phyloP scores from a whole-genome alignment of 2,888 invertebrate species.

The Pachycephus smyrnensis region DNA sequence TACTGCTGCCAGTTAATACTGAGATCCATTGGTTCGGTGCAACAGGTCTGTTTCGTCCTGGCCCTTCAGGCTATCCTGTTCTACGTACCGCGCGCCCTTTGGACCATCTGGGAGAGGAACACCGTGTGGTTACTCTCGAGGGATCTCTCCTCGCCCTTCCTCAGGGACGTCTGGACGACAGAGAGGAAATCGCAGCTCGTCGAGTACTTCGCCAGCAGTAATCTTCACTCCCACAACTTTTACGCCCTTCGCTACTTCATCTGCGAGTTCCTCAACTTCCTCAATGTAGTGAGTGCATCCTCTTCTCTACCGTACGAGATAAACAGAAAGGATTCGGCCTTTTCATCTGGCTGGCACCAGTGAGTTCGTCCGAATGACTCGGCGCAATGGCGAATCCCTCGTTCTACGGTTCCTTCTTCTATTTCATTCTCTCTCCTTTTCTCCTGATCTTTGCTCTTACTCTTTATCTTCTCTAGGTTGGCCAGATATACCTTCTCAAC shows the following conservation, averaged over 20 bases:
- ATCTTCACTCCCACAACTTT: slow-evolving; percentile 72
- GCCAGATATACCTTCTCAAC: slow-evolving; percentile 78
- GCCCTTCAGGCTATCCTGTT: slow-evolving; percentile 77
- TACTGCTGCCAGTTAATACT: not conserved
- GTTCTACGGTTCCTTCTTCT: not conserved
- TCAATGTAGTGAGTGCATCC: slow-evolving; percentile 74
- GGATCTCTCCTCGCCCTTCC: slow-evolving; percentile 71
- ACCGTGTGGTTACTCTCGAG: slow-evolving; percentile 72
- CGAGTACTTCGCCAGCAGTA: slow-evolving; percentile 71
- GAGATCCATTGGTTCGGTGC: slow-evolving; percentile 16
- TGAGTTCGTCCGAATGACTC: no score
- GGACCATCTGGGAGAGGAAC: slow-evolving; percentile 80
- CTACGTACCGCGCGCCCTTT: slow-evolving; percentile 78
- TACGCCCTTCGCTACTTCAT: slow-evolving; percentile 77
- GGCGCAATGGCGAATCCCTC: no score
- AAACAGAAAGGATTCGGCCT: no score
- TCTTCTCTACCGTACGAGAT: not conserved
- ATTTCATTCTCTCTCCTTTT: not conserved
- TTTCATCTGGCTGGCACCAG: no score
- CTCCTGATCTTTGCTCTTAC: slow-evolving; percentile 6
- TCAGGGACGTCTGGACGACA: slow-evolving; percentile 71
- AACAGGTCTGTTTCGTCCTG: slow-evolving; percentile 72
- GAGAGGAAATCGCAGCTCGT: slow-evolving; percentile 71
- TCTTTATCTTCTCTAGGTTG: slow-evolving; percentile 68
- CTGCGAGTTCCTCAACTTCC: slow-evolving; percentile 81